Conservation (phyloP, 2,888 invertebrate species). For the Coecobrya sp. region DNA sequence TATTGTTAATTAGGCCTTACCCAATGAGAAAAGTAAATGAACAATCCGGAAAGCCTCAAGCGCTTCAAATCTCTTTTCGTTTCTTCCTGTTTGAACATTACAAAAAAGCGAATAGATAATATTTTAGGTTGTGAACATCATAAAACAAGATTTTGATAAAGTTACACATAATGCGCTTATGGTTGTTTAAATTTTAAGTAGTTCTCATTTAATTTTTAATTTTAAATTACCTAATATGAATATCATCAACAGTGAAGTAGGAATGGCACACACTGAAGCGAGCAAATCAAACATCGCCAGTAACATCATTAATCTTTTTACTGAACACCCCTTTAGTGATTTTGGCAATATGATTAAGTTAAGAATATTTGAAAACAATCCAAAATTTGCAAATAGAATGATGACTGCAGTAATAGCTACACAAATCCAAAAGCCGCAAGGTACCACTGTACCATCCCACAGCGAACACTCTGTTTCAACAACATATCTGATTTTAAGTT, state of each 20-base stretch:
- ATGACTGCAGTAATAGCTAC: slow-evolving; percentile 60
- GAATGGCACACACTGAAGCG: slow-evolving; percentile 74
- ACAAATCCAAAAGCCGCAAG: slow-evolving; percentile 78
- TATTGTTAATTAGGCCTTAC: slow-evolving; percentile 52
- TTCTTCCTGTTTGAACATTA: slow-evolving; percentile 60
- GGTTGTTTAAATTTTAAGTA: not conserved
- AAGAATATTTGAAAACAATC: slow-evolving; percentile 72
- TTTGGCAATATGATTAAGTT: slow-evolving; percentile 76
- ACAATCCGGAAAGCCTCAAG: slow-evolving; percentile 64
- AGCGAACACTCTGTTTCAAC: slow-evolving; percentile 60
- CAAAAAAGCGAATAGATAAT: not conserved
- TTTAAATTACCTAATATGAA: slow-evolving; percentile 74
- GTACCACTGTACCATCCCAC: not conserved
- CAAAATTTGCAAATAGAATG: slow-evolving; percentile 69
- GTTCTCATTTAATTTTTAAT: not conserved
- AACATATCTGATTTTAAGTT: slow-evolving; percentile 60
- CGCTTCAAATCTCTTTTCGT: slow-evolving; percentile 63
- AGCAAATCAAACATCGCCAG: slow-evolving; percentile 75
- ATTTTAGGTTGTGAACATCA: not conserved
- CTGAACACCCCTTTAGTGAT: slow-evolving; percentile 74
- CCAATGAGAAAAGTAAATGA: slow-evolving; percentile 69
- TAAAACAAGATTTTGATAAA: slow-evolving; percentile 26
- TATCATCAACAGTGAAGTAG: slow-evolving; percentile 53
- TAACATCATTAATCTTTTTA: slow-evolving; percentile 72
- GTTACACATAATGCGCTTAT: not conserved